Conservation (phyloP, 2,888 invertebrate species). For the Enchytraeus crypticus region DNA sequence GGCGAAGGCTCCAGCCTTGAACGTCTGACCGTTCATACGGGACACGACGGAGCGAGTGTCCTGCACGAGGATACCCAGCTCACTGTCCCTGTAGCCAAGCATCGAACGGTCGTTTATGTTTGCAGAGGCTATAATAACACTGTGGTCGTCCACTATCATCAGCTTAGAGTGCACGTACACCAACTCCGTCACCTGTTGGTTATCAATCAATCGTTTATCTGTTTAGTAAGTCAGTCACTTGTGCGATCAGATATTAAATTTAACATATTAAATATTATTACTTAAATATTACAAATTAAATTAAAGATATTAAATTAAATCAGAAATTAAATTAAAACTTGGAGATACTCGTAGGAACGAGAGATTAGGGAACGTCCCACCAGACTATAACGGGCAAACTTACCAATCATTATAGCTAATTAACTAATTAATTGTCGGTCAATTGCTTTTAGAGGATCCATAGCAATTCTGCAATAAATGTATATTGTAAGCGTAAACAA, state of each 20-base stretch:
- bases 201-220: too few species aligned
- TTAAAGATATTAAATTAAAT: background rate
- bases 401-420: too few species aligned
- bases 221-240: too few species aligned
- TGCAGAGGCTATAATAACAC: slow-evolving; percentile 89
- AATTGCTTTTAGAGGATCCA: too few species aligned
- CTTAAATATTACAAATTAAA: background rate
- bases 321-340: too few species aligned
- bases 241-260: too few species aligned
- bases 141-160: slow-evolving; percentile 83
- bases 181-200: slow-evolving; percentile 68
- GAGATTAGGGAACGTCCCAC: too few species aligned
- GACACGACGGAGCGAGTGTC: slow-evolving; percentile 53
- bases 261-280: background rate
- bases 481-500: too few species aligned
- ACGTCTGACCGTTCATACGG: slow-evolving; percentile 71
- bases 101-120: slow-evolving; percentile 95
- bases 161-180: slow-evolving; percentile 96
- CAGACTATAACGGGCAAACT: too few species aligned
- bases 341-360: too few species aligned
- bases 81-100: slow-evolving; percentile 87
- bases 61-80: slow-evolving; percentile 72
- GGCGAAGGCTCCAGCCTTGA: slow-evolving; percentile 76
- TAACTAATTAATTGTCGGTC: too few species aligned
- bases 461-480: too few species aligned